phyloP scores from a whole-genome alignment of 2,797 vertebrate genomes.

The Taeniopygia guttata region DNA sequence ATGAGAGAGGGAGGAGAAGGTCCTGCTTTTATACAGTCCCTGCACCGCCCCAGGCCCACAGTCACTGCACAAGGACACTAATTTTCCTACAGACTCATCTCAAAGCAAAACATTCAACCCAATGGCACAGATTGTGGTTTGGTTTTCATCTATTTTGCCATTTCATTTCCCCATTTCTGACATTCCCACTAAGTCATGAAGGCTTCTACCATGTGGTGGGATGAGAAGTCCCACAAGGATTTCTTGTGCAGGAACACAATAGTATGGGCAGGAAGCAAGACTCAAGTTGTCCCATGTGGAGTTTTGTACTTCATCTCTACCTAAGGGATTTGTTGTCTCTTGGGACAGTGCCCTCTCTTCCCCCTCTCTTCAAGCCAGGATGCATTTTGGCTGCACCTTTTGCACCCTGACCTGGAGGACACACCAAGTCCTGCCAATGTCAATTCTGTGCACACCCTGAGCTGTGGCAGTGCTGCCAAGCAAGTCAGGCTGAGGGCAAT shows the following conservation, averaged over 20 bases:
- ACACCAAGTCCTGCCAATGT: not conserved
- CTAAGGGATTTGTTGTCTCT: not conserved
- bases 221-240: not conserved
- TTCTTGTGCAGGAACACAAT: not conserved
- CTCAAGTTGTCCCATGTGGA: not conserved
- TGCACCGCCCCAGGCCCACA: not conserved
- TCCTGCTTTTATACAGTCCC: not conserved
- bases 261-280: not conserved
- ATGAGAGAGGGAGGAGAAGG: not conserved
- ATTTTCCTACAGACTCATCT: not conserved
- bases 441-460: not conserved
- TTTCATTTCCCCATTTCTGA: not conserved
- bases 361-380: not conserved
- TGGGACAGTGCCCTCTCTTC: not conserved
- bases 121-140: not conserved
- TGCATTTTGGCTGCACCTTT: not conserved
- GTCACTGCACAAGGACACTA: not conserved
- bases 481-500: not conserved
- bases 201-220: too few species aligned
- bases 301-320: not conserved
- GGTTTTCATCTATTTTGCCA: not conserved
- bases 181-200: not conserved
- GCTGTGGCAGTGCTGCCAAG: not conserved
- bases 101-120: not conserved
- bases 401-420: too few species aligned